Percentiles rank a stretch among this genome's conserved stretches.
Evolutionary conservation across 2,888 invertebrate genomes (phyloP).

Genomic region (Archaeoteleia sp.): DNA sequence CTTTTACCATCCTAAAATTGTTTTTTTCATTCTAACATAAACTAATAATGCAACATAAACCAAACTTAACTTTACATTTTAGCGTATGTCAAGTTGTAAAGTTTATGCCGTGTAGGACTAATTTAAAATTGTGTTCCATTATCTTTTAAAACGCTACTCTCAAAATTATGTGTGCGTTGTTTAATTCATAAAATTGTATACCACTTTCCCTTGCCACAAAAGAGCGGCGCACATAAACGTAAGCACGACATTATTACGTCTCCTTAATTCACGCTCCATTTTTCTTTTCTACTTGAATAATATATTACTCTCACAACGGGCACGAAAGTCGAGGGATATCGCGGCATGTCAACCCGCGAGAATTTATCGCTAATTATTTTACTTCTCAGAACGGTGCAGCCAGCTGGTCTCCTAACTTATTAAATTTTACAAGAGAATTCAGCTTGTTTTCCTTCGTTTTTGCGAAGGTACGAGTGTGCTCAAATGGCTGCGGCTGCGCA

Average conservation of each 20-base stretch:
- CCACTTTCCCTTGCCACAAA: neutral
- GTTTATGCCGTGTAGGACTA: too few species aligned
- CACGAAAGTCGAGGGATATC: conserved; percentile 36
- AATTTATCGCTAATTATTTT: conserved; percentile 52
- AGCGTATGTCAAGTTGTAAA: too few species aligned
- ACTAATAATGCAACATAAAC: too few species aligned
- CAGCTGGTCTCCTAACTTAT: conserved; percentile 39
- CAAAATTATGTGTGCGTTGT: too few species aligned
- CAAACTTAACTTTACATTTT: too few species aligned
- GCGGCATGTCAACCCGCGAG: conserved; percentile 37
- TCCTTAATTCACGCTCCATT: conserved; percentile 11
- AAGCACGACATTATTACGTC: conserved; percentile 8
- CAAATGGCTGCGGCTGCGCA: conserved; percentile 16
- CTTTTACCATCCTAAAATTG: too few species aligned
- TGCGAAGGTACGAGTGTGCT: conserved; percentile 20
- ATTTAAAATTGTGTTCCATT: too few species aligned
- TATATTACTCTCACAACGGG: conserved; percentile 29
- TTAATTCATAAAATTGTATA: neutral
- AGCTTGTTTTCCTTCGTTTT: conserved; percentile 21
- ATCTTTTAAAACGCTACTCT: too few species aligned
- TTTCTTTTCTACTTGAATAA: conserved; percentile 20
- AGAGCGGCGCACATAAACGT: conserved; percentile 3
- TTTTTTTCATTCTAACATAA: too few species aligned
- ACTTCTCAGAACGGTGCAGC: conserved; percentile 28
- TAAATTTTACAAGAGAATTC: conserved; percentile 37